These are phyloP conservation scores for Agelas oroides DNA, from an alignment of 37 sponge, comb jelly and placozoan species.

Conservation along the genomic window DNA sequence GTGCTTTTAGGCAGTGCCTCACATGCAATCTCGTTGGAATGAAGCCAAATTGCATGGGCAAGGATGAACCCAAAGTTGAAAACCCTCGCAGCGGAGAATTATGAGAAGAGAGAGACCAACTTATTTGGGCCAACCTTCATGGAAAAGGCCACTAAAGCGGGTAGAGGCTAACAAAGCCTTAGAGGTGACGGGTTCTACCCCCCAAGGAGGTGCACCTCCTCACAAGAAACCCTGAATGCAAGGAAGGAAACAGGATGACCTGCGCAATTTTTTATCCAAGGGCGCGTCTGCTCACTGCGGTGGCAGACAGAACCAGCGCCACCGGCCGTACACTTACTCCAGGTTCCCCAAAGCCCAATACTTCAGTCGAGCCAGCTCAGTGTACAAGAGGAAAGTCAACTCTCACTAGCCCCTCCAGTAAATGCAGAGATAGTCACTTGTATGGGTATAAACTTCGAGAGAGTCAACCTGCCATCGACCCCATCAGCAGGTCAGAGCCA, in stretches of 20 bases:
- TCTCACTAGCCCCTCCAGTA: neutral
- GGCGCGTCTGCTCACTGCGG: constrained; percentile 34
- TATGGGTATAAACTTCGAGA: too few relatives aligned
- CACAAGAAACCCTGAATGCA: constrained; percentile 1
- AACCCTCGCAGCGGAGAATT: constrained; percentile 31
- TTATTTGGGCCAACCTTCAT: constrained; percentile 38
- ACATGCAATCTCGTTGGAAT: constrained; percentile 9
- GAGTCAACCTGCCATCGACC: too few relatives aligned
- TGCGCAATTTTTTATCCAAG: constrained; percentile 41
- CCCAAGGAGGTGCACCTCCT: neutral
- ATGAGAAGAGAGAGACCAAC: constrained; percentile 14
- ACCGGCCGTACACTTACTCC: constrained; percentile 11
- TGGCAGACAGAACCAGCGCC: constrained; percentile 18
- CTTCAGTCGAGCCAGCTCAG: neutral
- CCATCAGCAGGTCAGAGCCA: constrained; percentile 13
- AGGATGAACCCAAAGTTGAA: constrained; percentile 45
- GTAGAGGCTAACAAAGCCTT: constrained; percentile 21
- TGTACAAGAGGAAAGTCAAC: neutral
- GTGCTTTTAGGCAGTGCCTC: constrained; percentile 35
- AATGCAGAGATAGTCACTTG: too few relatives aligned
- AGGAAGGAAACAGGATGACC: constrained; percentile 16
- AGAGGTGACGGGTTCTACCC: neutral
- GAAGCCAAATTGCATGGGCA: constrained; percentile 35
- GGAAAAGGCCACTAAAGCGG: constrained; percentile 47
- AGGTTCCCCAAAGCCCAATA: neutral